Conservation (phyloP, 2,888 invertebrate species). For the Leucania comma region DNA sequence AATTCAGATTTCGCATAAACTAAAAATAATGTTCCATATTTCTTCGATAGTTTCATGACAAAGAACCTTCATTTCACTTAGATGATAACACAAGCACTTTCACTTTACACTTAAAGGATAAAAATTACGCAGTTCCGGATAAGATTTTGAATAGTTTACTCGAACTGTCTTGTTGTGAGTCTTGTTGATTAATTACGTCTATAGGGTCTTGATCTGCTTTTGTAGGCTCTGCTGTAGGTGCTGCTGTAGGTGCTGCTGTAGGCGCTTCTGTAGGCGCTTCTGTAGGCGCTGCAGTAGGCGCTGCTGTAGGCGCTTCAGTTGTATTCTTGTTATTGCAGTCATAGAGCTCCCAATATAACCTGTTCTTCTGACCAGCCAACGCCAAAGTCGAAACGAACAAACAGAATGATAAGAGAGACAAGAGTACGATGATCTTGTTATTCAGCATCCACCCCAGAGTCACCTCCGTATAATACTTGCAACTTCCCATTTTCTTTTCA, state of each 20-base stretch:
- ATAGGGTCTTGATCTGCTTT: rapidly evolving
- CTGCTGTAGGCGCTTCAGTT: neutral
- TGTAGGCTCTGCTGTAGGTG: neutral
- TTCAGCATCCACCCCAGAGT: constrained; percentile 80
- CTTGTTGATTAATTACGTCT: rapidly evolving
- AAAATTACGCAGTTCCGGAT: constrained; percentile 5
- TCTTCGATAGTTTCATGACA: neutral
- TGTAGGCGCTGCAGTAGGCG: neutral
- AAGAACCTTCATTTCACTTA: constrained; percentile 3
- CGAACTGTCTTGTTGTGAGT: too few relatives aligned
- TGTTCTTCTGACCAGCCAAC: constrained; percentile 79
- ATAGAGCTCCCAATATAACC: constrained; percentile 67
- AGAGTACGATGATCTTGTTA: constrained; percentile 83
- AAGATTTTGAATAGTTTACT: constrained; percentile 21
- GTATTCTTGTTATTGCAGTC: constrained; percentile 57
- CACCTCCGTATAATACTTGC: constrained; percentile 77
- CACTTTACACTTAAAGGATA: neutral
- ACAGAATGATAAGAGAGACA: constrained; percentile 79
- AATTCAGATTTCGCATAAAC: too few relatives aligned
- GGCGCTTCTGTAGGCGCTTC: rapidly evolving
- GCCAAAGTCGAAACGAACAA: constrained; percentile 83
- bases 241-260: neutral
- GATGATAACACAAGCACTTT: constrained; percentile 25
- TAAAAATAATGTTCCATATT: too few relatives aligned
- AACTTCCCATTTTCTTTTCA: constrained; percentile 65